These are phyloP conservation scores for Lasioglossum calceatum DNA, from an alignment of 2,888 invertebrate species.

Conservation along the genomic window DNA sequence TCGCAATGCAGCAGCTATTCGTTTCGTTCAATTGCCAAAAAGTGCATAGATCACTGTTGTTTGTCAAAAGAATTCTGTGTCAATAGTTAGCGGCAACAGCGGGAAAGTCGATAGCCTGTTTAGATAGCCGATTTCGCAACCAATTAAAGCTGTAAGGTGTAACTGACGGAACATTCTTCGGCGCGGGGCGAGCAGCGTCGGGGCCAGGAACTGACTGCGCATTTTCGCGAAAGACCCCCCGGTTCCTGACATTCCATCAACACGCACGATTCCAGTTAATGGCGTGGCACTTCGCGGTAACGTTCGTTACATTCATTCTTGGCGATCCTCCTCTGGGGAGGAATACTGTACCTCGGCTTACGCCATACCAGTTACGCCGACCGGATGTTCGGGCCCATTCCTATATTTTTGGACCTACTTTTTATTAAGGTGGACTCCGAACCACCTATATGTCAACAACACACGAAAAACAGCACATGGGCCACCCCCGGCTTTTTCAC, in stretches of 20 bases:
- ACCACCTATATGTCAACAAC: no score
- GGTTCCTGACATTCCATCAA: constrained; percentile 20
- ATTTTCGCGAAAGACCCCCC: constrained; percentile 12
- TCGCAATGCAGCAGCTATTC: no score
- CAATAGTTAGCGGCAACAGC: neutral
- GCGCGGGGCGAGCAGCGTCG: neutral
- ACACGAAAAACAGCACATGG: no score
- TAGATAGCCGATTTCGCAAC: constrained; percentile 6
- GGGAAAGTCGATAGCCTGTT: neutral
- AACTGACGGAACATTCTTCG: neutral
- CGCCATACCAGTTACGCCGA: no score
- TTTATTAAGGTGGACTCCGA: no score
- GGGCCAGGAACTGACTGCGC: neutral
- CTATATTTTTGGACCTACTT: no score
- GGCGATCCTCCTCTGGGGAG: no score
- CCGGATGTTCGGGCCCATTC: no score
- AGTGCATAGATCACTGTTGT: no score
- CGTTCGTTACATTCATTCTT: constrained; percentile 57
- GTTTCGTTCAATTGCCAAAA: no score
- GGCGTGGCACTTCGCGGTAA: constrained; percentile 55
- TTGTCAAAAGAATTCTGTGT: neutral
- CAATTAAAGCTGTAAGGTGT: neutral
- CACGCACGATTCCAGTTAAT: constrained; percentile 57
- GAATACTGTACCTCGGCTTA: no score
- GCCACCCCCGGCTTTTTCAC: no score